Percentiles rank a stretch among this genome's conserved stretches.
phyloP scores from a whole-genome alignment of 1,140 invertebrate species.

The Plectus sambesii region DNA sequence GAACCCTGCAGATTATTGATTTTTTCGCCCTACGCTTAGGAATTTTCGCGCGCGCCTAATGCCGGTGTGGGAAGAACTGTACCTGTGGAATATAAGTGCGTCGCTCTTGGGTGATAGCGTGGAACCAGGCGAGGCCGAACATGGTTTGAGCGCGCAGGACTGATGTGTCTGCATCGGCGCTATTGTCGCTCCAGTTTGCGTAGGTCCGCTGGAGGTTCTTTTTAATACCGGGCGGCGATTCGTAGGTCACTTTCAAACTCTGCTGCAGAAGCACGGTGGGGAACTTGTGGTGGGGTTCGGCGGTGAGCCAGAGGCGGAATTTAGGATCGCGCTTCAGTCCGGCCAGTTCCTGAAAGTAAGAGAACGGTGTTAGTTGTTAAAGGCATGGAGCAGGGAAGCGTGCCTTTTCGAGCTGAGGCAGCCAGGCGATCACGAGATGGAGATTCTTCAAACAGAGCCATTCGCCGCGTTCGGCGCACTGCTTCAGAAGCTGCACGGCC shows the following conservation, averaged over 20 bases:
- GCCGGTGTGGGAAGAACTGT: slow-evolving; percentile 8
- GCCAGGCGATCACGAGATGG: slow-evolving; percentile 67
- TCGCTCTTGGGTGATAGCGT: slow-evolving; percentile 75
- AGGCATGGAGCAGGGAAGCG: slow-evolving; percentile 9
- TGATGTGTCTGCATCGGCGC: not conserved
- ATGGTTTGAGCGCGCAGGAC: slow-evolving; percentile 50
- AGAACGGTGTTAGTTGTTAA: slow-evolving; percentile 11
- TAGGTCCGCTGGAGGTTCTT: slow-evolving; percentile 56
- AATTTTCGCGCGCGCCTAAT: too few relatives aligned
- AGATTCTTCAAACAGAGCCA: slow-evolving; percentile 78
- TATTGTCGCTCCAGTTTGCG: slow-evolving; percentile 49
- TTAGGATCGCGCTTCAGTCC: slow-evolving; percentile 53
- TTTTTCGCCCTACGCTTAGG: too few relatives aligned
- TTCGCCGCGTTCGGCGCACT: slow-evolving; percentile 53
- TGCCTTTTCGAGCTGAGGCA: slow-evolving; percentile 61
- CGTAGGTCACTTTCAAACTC: slow-evolving; percentile 71
- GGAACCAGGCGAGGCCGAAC: slow-evolving; percentile 66
- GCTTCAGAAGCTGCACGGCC: slow-evolving; percentile 53
- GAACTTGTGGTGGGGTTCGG: slow-evolving; percentile 60
- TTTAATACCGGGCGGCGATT: slow-evolving; percentile 62
- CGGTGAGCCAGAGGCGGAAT: slow-evolving; percentile 66
- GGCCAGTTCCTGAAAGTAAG: slow-evolving; percentile 53
- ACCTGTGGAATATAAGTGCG: slow-evolving; percentile 68
- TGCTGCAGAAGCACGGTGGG: slow-evolving; percentile 56
- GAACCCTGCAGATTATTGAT: too few relatives aligned